Conservation (phyloP, 1,140 invertebrate genomes). For the Halesus radiatus region DNA sequence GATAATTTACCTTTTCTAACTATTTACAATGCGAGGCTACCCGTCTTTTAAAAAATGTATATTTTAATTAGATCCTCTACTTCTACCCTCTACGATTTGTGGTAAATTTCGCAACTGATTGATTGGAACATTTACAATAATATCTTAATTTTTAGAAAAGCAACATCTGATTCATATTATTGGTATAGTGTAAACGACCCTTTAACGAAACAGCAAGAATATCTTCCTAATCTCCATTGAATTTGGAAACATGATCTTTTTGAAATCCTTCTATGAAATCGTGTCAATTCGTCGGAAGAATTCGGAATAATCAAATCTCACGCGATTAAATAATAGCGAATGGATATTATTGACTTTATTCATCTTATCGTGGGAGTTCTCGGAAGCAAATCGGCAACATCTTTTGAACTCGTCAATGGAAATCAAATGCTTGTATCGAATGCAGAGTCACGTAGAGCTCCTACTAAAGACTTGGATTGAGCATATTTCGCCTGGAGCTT, state of each 20-base stretch:
- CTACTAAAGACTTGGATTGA: conserved; percentile 4
- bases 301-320: conserved; percentile 20
- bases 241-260: neutral
- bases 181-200: too few species aligned
- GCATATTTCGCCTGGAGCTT: conserved; percentile 36
- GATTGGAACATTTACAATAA: too few species aligned
- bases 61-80: too few species aligned
- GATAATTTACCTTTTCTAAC: too few species aligned
- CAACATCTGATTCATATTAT: too few species aligned
- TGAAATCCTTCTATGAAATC: neutral
- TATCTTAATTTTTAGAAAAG: too few species aligned
- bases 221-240: neutral
- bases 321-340: conserved; percentile 4
- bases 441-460: conserved; percentile 46
- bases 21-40: too few species aligned
- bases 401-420: conserved; percentile 6
- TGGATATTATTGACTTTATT: conserved; percentile 1
- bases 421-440: conserved; percentile 34
- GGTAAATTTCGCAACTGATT: too few species aligned
- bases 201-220: too few species aligned
- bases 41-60: too few species aligned
- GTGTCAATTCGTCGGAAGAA: conserved; percentile 8
- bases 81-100: too few species aligned
- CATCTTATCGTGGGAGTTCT: conserved; percentile 20
- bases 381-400: conserved; percentile 13